These are phyloP conservation scores for Serrognathus titanus DNA, from an alignment of 2,888 invertebrate species.

Conservation along the genomic window DNA sequence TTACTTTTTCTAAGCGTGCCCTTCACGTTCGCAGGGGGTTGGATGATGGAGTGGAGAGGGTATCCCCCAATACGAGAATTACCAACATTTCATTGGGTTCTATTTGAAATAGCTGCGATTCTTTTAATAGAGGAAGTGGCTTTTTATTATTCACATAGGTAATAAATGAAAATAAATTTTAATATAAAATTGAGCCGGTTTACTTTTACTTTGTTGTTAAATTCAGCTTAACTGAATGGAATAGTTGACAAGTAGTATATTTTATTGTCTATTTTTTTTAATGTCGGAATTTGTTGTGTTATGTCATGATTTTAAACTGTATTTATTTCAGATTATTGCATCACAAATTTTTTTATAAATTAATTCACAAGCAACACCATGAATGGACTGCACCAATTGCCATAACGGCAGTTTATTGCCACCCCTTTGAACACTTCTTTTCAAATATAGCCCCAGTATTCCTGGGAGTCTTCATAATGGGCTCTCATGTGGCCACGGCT, in stretches of 20 bases:
- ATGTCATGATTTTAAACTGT: not conserved
- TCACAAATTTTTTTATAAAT: slow-evolving; percentile 69
- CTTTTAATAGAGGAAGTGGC: slow-evolving; percentile 75
- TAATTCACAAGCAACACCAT: slow-evolving; percentile 82
- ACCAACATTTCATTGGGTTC: slow-evolving; percentile 75
- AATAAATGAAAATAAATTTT: slow-evolving; percentile 17
- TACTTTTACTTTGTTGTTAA: no score
- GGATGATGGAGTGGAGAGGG: slow-evolving; percentile 65
- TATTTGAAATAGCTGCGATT: slow-evolving; percentile 69
- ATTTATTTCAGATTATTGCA: slow-evolving; percentile 66
- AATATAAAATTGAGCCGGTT: no score
- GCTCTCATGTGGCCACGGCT: slow-evolving; percentile 72
- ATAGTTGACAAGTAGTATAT: no score
- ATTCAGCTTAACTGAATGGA: no score
- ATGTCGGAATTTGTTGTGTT: not conserved
- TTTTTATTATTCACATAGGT: slow-evolving; percentile 84
- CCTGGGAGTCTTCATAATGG: slow-evolving; percentile 69
- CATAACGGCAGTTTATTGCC: slow-evolving; percentile 76
- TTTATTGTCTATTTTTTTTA: no score
- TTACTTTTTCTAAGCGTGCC: slow-evolving; percentile 69
- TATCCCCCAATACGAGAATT: slow-evolving; percentile 63
- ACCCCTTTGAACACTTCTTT: slow-evolving; percentile 73
- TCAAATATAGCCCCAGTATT: slow-evolving; percentile 75
- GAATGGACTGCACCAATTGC: slow-evolving; percentile 87
- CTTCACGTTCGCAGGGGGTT: slow-evolving; percentile 58